Evolutionary conservation across 2,797 vertebrate species (phyloP), one percentile per base, ranked within the genome.

Genomic region (Pipistrellus pipistrellus): DNA sequence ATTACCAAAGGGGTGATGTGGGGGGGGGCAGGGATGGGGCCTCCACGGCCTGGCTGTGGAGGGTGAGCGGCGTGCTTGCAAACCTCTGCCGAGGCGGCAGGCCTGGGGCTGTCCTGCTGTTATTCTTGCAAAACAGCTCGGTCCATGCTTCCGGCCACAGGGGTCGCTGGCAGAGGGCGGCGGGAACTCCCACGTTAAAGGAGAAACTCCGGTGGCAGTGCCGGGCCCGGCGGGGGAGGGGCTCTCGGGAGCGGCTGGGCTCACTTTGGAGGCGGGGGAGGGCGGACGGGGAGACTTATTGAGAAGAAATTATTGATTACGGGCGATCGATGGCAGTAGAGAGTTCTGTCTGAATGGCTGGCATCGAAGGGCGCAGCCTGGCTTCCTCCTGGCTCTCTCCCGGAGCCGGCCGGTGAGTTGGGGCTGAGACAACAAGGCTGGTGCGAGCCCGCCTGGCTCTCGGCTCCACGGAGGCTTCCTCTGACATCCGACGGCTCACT

Each of bases 291-390:
- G 97, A 98, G 96, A 86, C 95, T 97, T 97, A 97, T 97, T 97
- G 95, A 86, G 77, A 97, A 97, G 96, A 98, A 95, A 95, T 59
- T 92, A 98, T 98, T 8, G 98, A 98, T 97, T 92, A 95, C 86
- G 90, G 93, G 92, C 88, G 90, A 98, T 98, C 96, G 13, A 97
- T 98, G 92, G 85, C 97, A 84, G 98, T 94, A 95, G 97, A 97
- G 98, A 97, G 97, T 91, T 89, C 94, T 90, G 97, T 97, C 97
- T 97, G 97, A 97, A 95, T 92, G 64, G 55, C 86, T 90, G 78
- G 96, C 97, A 96, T 97, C 96, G 97, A 97, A 97, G 96, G 96
- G 95, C 95, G 96, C 95, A 21, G 94, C 48, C 85, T 90, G 53
- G n/a, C 96, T 96, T 95, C 93, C 41, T 35, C 91, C 95, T 62